These are phyloP conservation scores for Ormyrus thymus DNA, from an alignment of 2,888 invertebrate genomes.

Conservation along the genomic window DNA sequence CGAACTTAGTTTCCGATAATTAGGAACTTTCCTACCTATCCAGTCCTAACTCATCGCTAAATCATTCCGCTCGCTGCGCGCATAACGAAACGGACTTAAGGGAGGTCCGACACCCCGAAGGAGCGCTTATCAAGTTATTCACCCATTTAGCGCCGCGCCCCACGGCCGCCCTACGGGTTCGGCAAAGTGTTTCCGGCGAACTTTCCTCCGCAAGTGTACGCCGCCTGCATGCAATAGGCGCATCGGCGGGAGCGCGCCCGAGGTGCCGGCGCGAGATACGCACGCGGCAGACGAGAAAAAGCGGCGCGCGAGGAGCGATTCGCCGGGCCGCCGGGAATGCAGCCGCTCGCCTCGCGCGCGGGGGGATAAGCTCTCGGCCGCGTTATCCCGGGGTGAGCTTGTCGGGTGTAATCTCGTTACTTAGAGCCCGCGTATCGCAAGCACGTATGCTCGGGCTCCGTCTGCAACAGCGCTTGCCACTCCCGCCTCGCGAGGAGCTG, in stretches of 20 bases:
- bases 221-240: not conserved
- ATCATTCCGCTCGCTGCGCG: no score
- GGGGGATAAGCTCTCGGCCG: not conserved
- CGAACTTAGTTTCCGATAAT: no score
- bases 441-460: not conserved
- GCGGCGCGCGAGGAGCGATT: not conserved
- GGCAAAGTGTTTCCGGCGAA: not conserved
- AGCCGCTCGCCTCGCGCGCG: not conserved
- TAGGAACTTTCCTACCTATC: no score
- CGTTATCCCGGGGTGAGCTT: not conserved
- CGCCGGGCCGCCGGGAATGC: not conserved
- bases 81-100: no score
- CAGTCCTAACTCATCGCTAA: no score
- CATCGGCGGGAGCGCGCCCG: not conserved
- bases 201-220: slow-evolving; percentile 21
- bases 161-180: no score
- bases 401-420: slow-evolving; percentile 29
- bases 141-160: no score
- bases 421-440: slow-evolving; percentile 1
- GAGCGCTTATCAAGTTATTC: no score
- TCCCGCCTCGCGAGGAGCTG: no score
- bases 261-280: not conserved
- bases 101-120: no score
- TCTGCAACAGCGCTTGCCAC: no score
- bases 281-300: not conserved